Evolutionary conservation across 2,888 invertebrate species (phyloP).

Genomic region (Folsomia candida): DNA sequence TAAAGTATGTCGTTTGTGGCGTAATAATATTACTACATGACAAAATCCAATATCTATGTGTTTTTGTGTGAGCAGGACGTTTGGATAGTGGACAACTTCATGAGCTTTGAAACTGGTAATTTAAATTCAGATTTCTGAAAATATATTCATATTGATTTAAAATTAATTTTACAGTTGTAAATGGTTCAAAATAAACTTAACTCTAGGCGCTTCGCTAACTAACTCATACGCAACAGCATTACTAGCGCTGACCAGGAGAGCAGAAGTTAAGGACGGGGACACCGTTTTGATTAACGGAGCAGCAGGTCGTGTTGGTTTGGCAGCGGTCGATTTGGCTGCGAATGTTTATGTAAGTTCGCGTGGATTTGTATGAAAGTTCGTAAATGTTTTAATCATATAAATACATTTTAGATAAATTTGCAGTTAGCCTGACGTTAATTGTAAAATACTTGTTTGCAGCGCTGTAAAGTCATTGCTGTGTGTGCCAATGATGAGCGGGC

Average conservation of each 20-base stretch:
- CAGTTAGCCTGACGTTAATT: too few species aligned
- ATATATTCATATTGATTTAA: too few species aligned
- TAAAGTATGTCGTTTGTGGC: constrained; percentile 47
- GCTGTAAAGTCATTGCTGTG: constrained; percentile 69
- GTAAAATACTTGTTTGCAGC: too few species aligned
- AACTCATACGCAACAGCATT: constrained; percentile 67
- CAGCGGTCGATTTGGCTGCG: constrained; percentile 67
- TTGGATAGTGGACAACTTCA: constrained; percentile 61
- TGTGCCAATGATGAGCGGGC: constrained; percentile 60
- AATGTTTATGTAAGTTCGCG: constrained; percentile 67
- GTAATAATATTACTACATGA: background rate
- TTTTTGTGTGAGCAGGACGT: constrained; percentile 59
- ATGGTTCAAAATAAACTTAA: too few species aligned
- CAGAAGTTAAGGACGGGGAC: constrained; percentile 58
- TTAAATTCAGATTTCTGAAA: too few species aligned
- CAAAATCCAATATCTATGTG: constrained; percentile 12
- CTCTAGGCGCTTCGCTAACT: constrained; percentile 62
- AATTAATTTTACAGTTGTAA: too few species aligned
- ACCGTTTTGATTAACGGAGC: constrained; percentile 64
- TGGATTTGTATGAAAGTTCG: too few species aligned
- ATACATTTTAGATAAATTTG: too few species aligned
- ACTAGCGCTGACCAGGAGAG: constrained; percentile 62
- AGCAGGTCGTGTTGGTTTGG: constrained; percentile 55
- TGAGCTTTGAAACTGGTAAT: constrained; percentile 59
- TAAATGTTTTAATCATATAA: too few species aligned